phyloP scores from a whole-genome alignment of 2,797 vertebrate species.

The Petrocephalus schoutedeni region DNA sequence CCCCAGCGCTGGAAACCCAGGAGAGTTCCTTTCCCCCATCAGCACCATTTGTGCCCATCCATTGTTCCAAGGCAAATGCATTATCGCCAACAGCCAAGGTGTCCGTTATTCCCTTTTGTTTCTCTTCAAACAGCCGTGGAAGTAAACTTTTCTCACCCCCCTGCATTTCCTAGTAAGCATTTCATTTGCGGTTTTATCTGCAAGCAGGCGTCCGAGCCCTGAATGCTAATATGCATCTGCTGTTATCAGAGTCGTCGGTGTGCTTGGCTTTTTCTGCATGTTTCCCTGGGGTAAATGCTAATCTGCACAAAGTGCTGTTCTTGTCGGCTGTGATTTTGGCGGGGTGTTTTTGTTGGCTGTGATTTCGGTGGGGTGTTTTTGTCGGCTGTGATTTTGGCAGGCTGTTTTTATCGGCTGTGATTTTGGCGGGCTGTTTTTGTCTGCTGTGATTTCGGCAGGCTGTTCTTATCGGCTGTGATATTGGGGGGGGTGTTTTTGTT shows the following conservation, averaged over 20 bases:
- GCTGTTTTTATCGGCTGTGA: neutral
- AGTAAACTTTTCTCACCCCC: neutral
- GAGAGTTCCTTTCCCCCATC: neutral
- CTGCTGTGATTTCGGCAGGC: neutral
- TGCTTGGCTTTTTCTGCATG: neutral
- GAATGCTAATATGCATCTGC: neutral
- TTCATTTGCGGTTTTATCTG: slow-evolving; percentile 1
- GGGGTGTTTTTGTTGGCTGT: neutral
- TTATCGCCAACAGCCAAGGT: neutral
- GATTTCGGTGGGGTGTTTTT: neutral
- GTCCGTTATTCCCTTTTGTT: neutral
- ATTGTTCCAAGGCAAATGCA: neutral
- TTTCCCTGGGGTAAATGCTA: neutral
- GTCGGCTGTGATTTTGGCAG: neutral
- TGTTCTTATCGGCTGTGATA: neutral
- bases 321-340: neutral
- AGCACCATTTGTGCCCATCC: neutral
- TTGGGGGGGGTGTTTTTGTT: neutral
- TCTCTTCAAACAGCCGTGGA: neutral
- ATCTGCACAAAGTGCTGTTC: neutral
- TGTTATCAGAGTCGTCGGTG: neutral
- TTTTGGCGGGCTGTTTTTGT: too few relatives aligned
- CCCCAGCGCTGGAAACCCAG: slow-evolving; percentile 40
- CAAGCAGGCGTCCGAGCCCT: neutral
- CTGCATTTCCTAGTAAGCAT: neutral